phyloP scores from a whole-genome alignment of 2,113 vertebrate species.

The Nansenia antarctica region DNA sequence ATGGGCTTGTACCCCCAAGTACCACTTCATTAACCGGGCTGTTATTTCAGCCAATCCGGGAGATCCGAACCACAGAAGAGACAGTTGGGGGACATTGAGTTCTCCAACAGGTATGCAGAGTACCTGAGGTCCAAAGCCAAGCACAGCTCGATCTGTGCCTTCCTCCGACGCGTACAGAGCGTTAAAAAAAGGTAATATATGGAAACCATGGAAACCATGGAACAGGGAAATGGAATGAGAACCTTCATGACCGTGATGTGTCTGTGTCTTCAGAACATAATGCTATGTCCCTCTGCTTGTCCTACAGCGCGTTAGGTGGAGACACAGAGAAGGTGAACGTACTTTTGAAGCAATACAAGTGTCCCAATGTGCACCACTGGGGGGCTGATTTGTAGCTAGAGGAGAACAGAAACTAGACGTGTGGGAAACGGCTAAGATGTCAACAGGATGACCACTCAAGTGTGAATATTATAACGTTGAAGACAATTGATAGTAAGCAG shows the following conservation, averaged over 20 bases:
- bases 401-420: too few relatives aligned
- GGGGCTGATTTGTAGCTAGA: neutral
- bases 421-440: neutral
- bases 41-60: constrained; percentile 36
- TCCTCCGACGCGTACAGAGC: constrained; percentile 70
- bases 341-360: constrained; percentile 74
- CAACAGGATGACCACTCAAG: neutral
- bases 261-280: neutral
- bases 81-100: constrained; percentile 79
- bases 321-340: constrained; percentile 66
- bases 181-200: constrained; percentile 68
- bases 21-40: neutral
- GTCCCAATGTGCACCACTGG: constrained; percentile 65
- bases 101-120: constrained; percentile 77
- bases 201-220: neutral
- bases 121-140: constrained; percentile 77
- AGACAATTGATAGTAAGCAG: neutral
- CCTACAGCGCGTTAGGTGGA: constrained; percentile 55
- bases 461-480: neutral
- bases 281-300: neutral
- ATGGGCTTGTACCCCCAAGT: too few relatives aligned
- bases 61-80: constrained; percentile 61
- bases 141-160: constrained; percentile 70
- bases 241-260: neutral
- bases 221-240: neutral